Evolutionary conservation across 1,140 invertebrate species (phyloP).

Genomic region (Antheraea mylitta): DNA sequence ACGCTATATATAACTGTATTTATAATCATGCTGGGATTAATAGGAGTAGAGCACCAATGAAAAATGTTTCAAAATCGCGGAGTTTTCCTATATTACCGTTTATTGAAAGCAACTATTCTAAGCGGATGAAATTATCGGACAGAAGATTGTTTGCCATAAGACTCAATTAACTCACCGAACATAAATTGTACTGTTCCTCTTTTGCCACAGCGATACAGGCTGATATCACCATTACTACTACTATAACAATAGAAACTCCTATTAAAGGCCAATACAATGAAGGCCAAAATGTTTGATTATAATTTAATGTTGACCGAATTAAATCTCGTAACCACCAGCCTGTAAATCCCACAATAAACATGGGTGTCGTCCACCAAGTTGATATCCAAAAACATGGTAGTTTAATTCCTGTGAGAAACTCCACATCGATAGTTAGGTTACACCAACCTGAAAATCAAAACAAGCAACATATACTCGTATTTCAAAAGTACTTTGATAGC

Average conservation of each 20-base stretch:
- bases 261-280: conserved; percentile 57
- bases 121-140: too few species aligned
- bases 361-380: conserved; percentile 52
- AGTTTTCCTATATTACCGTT: too few species aligned
- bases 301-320: conserved; percentile 40
- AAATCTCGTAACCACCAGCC: conserved; percentile 63
- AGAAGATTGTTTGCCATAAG: neutral
- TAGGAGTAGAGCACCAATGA: too few species aligned
- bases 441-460: conserved; percentile 53
- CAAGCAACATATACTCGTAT: neutral
- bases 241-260: conserved; percentile 48
- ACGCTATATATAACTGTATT: too few species aligned
- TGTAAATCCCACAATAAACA: conserved; percentile 50
- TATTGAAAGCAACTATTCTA: too few species aligned
- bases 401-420: conserved; percentile 62
- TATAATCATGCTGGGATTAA: too few species aligned
- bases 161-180: conserved; percentile 42
- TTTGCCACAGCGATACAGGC: conserved; percentile 64
- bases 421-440: conserved; percentile 57
- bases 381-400: conserved; percentile 53
- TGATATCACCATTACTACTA: conserved; percentile 56
- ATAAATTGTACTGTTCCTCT: conserved; percentile 69
- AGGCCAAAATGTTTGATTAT: conserved; percentile 52
- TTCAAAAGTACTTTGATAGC: too few species aligned
- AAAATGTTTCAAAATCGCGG: too few species aligned